A percentile compares a stretch with the other conserved stretches of the same genome.
These are phyloP conservation scores for Philereme vetulata DNA, from an alignment of 2,888 invertebrate species.

Conservation along the genomic window DNA sequence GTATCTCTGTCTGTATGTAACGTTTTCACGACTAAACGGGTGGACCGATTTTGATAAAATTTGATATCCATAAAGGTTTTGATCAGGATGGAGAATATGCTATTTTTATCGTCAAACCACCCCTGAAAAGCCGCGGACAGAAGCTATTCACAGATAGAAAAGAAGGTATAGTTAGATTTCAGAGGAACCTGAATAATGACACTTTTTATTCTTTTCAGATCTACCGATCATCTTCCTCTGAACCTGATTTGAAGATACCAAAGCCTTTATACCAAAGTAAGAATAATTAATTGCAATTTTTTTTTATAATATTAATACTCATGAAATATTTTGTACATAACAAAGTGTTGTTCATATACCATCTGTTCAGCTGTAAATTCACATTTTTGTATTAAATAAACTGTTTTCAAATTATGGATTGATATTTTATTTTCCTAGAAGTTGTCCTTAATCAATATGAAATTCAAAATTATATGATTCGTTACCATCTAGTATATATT, in stretches of 20 bases:
- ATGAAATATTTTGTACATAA: constrained; percentile 36
- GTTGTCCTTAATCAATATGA: background rate
- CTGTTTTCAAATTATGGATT: constrained; percentile 39
- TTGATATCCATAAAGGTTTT: too few species aligned
- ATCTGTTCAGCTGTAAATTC: constrained; percentile 43
- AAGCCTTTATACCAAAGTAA: constrained; percentile 38
- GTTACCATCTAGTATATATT: too few species aligned
- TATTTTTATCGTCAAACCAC: too few species aligned
- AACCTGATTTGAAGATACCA: constrained; percentile 21
- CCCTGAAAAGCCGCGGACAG: too few species aligned
- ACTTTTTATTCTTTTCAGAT: constrained; percentile 26
- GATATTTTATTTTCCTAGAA: constrained; percentile 25
- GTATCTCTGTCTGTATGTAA: too few species aligned
- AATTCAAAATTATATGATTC: too few species aligned
- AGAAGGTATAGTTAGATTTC: too few species aligned
- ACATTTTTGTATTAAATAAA: constrained; percentile 46
- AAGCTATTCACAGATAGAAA: too few species aligned
- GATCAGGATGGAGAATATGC: too few species aligned
- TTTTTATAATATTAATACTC: constrained; percentile 18
- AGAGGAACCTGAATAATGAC: too few species aligned
- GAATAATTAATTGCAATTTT: constrained; percentile 20
- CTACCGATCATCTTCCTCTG: constrained; percentile 1
- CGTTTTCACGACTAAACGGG: too few species aligned
- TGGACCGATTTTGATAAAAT: too few species aligned
- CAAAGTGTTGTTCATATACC: constrained; percentile 37